Evolutionary conservation across 2,797 vertebrate genomes (phyloP).

Genomic region (Ptychadena robeensis): DNA sequence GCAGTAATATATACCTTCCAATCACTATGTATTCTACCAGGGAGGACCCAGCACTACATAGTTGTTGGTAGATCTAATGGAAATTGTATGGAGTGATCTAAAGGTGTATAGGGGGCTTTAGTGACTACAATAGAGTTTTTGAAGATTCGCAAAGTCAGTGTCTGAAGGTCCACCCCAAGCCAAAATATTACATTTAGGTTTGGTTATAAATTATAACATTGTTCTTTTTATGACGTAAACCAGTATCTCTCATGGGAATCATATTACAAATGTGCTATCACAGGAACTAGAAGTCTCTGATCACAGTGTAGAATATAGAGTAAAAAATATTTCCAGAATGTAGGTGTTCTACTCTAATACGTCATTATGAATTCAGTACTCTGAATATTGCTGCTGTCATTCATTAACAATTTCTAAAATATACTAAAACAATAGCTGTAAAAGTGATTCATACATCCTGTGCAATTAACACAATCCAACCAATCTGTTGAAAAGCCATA

Average conservation of each 20-base stretch:
- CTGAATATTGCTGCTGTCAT: background rate
- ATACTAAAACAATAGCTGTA: conserved; percentile 6
- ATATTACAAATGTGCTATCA: background rate
- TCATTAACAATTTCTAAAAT: conserved; percentile 18
- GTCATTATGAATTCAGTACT: background rate
- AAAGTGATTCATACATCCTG: conserved; percentile 32
- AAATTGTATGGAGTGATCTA: too few species aligned
- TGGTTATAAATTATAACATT: too few species aligned
- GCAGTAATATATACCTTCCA: too few species aligned
- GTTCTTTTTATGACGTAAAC: too few species aligned
- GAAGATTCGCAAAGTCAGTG: too few species aligned
- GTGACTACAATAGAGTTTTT: too few species aligned
- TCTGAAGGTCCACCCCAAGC: too few species aligned
- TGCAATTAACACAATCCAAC: conserved; percentile 6
- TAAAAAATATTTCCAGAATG: background rate
- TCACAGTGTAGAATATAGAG: background rate
- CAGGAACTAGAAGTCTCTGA: background rate
- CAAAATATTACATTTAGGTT: too few species aligned
- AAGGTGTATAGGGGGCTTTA: too few species aligned
- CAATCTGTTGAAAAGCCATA: conserved; percentile 20
- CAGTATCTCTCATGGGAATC: background rate
- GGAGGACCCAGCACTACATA: too few species aligned
- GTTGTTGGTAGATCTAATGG: too few species aligned
- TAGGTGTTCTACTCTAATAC: background rate
- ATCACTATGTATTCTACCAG: too few species aligned